Conservation (phyloP, 2,888 invertebrate species). For the Deroplatys truncata region DNA sequence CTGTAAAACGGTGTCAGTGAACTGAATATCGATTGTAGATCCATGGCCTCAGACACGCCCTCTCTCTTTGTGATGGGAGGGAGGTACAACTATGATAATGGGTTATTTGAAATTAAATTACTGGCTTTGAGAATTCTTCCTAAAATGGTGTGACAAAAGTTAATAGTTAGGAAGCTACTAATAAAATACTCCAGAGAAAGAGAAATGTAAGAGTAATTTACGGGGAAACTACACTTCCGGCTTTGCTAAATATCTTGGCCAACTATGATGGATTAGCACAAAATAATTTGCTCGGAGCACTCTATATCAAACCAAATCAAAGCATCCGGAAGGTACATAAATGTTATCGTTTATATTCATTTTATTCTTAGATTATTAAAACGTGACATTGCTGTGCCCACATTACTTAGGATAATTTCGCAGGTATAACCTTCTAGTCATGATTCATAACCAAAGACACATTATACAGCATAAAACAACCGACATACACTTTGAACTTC, state of each 20-base stretch:
- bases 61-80: slow-evolving; percentile 7
- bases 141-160: not conserved
- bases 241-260: not conserved
- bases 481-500: slow-evolving; percentile 23
- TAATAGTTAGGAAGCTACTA: not conserved
- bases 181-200: not conserved
- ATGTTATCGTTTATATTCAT: not conserved
- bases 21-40: slow-evolving; percentile 26
- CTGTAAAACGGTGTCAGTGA: slow-evolving; percentile 24
- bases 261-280: not conserved
- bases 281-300: not conserved
- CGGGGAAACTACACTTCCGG: not conserved
- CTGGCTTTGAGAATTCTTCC: not conserved
- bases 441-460: slow-evolving; percentile 13
- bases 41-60: slow-evolving; percentile 29
- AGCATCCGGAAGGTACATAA: not conserved
- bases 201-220: not conserved
- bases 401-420: not conserved
- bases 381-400: not conserved
- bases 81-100: not conserved
- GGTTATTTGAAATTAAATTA: not conserved
- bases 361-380: not conserved
- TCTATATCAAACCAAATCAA: not conserved
- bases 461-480: slow-evolving; percentile 16
- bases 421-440: not conserved